These are phyloP conservation scores for Thalpophila matura DNA, from an alignment of 2,888 invertebrate species.

Conservation along the genomic window DNA sequence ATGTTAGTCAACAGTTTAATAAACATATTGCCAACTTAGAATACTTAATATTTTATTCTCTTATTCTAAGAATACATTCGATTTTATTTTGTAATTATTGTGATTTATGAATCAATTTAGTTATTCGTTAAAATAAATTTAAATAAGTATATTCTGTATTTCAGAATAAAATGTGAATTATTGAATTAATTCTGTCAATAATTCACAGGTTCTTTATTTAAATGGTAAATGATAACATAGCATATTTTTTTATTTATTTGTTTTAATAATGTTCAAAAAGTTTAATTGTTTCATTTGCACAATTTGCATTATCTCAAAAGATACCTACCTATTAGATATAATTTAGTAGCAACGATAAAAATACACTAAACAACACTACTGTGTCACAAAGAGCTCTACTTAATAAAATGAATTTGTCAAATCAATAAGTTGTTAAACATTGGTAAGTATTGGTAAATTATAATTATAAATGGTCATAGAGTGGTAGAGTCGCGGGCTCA, in stretches of 20 bases:
- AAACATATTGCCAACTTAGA: not conserved
- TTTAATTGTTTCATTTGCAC: too few species aligned
- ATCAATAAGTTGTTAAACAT: not conserved
- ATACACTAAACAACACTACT: not conserved
- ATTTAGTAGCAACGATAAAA: too few species aligned
- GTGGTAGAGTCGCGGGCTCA: not conserved
- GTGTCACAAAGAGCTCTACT: not conserved
- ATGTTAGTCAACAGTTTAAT: not conserved
- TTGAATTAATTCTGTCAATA: too few species aligned
- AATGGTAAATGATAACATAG: too few species aligned
- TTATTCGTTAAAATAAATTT: not conserved
- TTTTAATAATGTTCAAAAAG: too few species aligned
- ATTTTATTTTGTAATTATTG: not conserved
- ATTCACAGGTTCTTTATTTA: too few species aligned
- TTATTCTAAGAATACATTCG: not conserved
- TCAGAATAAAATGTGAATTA: not conserved
- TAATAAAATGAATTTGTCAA: slow-evolving; percentile 10
- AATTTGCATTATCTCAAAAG: too few species aligned
- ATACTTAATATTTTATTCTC: not conserved
- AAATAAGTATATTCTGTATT: not conserved
- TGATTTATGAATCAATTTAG: not conserved
- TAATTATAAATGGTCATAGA: not conserved
- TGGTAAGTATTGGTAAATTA: slow-evolving; percentile 17
- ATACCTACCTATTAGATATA: not conserved
- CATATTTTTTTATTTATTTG: too few species aligned